Percentiles rank a stretch among this genome's conserved stretches.
Evolutionary conservation across 1,140 invertebrate species (phyloP).

Genomic region (Chelonus insularis): DNA sequence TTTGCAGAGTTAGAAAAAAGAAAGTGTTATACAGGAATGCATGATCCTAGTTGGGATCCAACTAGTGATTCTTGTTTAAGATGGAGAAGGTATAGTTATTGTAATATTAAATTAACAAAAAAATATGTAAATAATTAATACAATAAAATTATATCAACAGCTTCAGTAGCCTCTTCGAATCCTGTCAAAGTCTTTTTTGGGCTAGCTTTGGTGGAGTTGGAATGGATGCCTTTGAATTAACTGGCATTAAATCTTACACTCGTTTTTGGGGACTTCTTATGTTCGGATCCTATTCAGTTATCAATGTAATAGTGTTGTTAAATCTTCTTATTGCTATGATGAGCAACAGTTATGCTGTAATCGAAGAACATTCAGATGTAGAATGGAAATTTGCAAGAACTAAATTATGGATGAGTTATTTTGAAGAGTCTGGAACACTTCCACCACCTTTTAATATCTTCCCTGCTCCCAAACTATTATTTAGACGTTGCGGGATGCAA

Average conservation of each 20-base stretch:
- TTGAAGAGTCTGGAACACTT: conserved; percentile 82
- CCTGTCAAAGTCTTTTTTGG: conserved; percentile 88
- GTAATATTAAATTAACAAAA: no score
- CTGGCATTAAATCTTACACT: conserved; percentile 77
- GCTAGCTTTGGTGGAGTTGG: conserved; percentile 85
- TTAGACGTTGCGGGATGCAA: conserved; percentile 66
- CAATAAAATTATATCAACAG: conserved; percentile 28
- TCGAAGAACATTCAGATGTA: conserved; percentile 79
- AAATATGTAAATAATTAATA: no score
- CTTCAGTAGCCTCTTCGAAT: conserved; percentile 79
- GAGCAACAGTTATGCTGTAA: conserved; percentile 85
- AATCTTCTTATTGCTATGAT: conserved; percentile 91
- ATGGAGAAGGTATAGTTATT: conserved; percentile 78
- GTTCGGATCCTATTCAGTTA: conserved; percentile 81
- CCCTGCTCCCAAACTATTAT: conserved; percentile 70
- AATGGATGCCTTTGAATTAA: conserved; percentile 76
- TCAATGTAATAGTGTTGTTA: conserved; percentile 82
- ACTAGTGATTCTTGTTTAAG: conserved; percentile 74
- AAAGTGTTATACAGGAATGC: conserved; percentile 71
- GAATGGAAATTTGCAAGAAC: conserved; percentile 92
- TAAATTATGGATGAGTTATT: conserved; percentile 88
- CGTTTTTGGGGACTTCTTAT: conserved; percentile 80
- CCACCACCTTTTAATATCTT: conserved; percentile 86
- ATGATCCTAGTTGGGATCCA: conserved; percentile 66
- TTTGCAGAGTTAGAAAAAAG: conserved; percentile 80